phyloP scores from a whole-genome alignment of 2,113 vertebrate species.

The Myanophis thanlyinensis region DNA sequence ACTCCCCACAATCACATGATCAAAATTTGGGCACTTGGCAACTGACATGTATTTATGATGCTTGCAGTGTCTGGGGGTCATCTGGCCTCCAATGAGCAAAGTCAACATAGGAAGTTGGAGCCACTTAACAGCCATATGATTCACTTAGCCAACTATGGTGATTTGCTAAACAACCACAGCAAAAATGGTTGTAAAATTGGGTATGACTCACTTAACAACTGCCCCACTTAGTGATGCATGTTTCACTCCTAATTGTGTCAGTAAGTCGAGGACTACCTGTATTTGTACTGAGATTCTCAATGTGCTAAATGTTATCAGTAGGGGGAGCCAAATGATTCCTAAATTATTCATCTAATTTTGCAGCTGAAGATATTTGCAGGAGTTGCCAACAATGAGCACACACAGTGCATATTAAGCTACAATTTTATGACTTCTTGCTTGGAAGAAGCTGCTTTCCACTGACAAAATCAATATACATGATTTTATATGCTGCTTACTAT shows the following conservation, averaged over 20 bases:
- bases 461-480: background rate
- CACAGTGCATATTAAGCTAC: background rate
- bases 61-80: background rate
- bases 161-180: background rate
- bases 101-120: background rate
- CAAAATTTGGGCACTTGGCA: background rate
- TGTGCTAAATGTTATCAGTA: background rate
- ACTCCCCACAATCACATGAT: background rate
- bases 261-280: background rate
- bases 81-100: background rate
- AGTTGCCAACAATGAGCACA: background rate
- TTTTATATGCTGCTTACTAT: background rate
- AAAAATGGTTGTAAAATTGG: background rate
- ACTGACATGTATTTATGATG: background rate
- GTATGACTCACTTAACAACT: background rate
- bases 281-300: background rate
- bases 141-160: background rate
- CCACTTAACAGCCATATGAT: background rate
- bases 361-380: background rate
- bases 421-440: background rate
- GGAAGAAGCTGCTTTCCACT: background rate
- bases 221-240: background rate
- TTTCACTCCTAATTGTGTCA: background rate
- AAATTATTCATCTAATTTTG: background rate
- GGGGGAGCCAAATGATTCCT: background rate